These are phyloP conservation scores for Poeciliopsis gracilis DNA, from an alignment of 2,797 vertebrate species.

Conservation along the genomic window DNA sequence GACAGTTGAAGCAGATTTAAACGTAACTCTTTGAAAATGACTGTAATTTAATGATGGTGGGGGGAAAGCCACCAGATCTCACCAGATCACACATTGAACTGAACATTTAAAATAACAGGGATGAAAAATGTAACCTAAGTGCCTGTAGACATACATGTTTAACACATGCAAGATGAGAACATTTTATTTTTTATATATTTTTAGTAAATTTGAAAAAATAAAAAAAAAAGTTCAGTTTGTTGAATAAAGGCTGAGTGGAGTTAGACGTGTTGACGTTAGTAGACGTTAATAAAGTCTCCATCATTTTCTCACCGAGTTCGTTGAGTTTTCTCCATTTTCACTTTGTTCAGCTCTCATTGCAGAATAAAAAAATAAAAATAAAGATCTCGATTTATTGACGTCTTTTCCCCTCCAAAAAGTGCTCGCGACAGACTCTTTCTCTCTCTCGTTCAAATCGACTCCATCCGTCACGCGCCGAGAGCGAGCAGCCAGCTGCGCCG, in stretches of 20 bases:
- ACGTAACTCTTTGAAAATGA: neutral
- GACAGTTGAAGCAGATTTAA: neutral
- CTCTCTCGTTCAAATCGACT: constrained; percentile 57
- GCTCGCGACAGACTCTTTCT: constrained; percentile 28
- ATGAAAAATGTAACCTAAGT: neutral
- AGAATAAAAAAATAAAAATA: constrained; percentile 13
- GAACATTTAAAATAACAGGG: neutral
- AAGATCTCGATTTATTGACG: constrained; percentile 27
- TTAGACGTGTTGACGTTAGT: constrained; percentile 41
- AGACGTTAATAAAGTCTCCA: constrained; percentile 7
- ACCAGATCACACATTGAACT: neutral
- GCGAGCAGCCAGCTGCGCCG: constrained; percentile 34
- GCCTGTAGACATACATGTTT: neutral
- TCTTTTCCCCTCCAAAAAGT: constrained; percentile 39
- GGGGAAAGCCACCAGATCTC: neutral
- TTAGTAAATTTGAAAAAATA: neutral
- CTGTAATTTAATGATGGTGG: neutral
- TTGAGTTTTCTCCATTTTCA: constrained; percentile 75
- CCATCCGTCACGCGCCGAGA: constrained; percentile 68
- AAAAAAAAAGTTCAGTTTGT: neutral
- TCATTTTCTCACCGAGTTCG: constrained; percentile 76
- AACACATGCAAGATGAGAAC: neutral
- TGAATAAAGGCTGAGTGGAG: neutral
- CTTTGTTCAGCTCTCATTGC: constrained; percentile 78
- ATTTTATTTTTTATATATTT: too few species aligned